phyloP scores from a whole-genome alignment of 2,888 invertebrate genomes.

The Frankliniella intonsa region DNA sequence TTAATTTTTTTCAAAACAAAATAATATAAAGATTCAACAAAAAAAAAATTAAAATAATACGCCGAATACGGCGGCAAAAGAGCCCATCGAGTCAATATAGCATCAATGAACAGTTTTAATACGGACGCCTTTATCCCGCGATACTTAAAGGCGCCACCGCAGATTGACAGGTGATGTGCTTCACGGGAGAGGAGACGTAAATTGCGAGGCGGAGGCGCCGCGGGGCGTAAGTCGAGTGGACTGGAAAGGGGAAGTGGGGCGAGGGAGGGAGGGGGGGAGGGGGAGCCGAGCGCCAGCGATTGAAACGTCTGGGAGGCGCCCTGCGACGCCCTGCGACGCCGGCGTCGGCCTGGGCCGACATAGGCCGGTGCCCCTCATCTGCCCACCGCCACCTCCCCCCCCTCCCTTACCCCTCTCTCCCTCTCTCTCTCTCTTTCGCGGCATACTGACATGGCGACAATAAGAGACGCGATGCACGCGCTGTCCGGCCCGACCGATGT shows the following conservation, averaged over 20 bases:
- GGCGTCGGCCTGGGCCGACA: neutral
- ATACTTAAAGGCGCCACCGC: neutral
- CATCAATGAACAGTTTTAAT: neutral
- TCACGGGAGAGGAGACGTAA: neutral
- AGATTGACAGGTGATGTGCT: conserved; percentile 10
- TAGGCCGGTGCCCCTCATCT: too few relatives aligned
- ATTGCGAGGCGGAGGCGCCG: neutral
- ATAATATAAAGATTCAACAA: too few relatives aligned
- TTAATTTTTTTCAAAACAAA: too few relatives aligned
- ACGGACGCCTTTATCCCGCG: neutral
- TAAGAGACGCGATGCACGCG: too few relatives aligned
- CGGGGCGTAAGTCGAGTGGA: neutral
- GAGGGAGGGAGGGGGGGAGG: neutral
- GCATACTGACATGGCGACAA: neutral
- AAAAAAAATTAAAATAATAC: too few relatives aligned
- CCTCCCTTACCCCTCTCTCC: neutral
- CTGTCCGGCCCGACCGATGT: too few relatives aligned
- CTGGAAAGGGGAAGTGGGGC: neutral
- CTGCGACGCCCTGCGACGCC: neutral
- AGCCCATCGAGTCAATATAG: too few relatives aligned
- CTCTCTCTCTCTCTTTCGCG: neutral
- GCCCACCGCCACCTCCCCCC: too few relatives aligned
- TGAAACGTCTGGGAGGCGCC: conserved; percentile 1
- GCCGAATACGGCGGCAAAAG: too few relatives aligned
- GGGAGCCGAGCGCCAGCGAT: neutral